Conservation (phyloP, 2,888 invertebrate species). For the Melieria omissa region DNA sequence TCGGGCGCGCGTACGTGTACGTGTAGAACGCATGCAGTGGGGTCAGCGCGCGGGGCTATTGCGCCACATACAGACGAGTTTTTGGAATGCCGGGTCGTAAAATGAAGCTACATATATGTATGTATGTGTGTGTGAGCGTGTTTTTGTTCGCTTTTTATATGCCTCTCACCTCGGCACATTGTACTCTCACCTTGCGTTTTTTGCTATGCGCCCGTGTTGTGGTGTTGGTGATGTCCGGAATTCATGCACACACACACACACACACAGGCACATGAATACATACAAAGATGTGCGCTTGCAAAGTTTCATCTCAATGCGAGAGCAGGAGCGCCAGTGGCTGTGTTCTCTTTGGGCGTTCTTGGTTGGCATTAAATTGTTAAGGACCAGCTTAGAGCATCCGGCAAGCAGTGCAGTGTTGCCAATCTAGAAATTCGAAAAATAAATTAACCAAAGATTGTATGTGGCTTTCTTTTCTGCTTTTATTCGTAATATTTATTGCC, state of each 20-base stretch:
- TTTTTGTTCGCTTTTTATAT: constrained; percentile 11
- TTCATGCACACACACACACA: not conserved
- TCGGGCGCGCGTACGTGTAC: constrained; percentile 24
- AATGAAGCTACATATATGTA: constrained; percentile 44
- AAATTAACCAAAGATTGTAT: too few relatives aligned
- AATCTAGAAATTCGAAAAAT: not conserved
- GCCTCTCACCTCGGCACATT: not conserved
- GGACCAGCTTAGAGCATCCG: too few relatives aligned
- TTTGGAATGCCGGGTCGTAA: constrained; percentile 51
- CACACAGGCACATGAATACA: constrained; percentile 14
- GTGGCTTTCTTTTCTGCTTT: too few relatives aligned
- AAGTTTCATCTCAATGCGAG: constrained; percentile 2
- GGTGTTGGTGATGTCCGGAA: constrained; percentile 11
- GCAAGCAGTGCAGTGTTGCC: not conserved
- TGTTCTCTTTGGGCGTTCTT: not conserved
- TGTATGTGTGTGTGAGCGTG: constrained; percentile 18
- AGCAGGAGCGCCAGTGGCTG: not conserved
- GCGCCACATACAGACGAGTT: constrained; percentile 31
- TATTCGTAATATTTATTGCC: too few relatives aligned
- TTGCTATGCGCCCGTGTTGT: constrained; percentile 25
- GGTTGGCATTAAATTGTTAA: too few relatives aligned
- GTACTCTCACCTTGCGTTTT: constrained; percentile 29
- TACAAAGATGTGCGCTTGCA: not conserved
- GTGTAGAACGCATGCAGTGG: not conserved
- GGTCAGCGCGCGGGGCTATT: not conserved